Percentiles rank a stretch among this genome's conserved stretches.
phyloP scores from a whole-genome alignment of 1,140 invertebrate genomes.

The Lasaia peninsularis region DNA sequence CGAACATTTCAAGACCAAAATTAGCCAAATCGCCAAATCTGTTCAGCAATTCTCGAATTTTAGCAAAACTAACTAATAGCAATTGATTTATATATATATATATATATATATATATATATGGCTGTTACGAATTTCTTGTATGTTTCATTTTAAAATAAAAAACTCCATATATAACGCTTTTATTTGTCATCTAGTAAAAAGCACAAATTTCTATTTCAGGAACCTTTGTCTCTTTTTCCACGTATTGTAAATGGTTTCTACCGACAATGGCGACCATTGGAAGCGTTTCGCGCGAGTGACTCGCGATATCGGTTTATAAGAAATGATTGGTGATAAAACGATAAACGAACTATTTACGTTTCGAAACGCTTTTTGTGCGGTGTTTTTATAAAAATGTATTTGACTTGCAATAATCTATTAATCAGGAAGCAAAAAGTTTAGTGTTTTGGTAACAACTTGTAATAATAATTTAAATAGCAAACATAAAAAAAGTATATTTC shows the following conservation, averaged over 20 bases:
- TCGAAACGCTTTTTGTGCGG: background rate
- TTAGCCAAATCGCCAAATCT: no score
- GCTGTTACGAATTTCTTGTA: no score
- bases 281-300: background rate
- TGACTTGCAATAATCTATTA: constrained; percentile 2
- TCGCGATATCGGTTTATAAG: constrained; percentile 1
- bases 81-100: no score
- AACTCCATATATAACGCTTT: background rate
- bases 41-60: no score
- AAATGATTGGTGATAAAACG: background rate
- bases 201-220: background rate
- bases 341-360: background rate
- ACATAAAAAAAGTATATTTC: no score
- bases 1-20: no score
- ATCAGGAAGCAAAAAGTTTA: background rate
- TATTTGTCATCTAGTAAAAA: background rate
- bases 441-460: no score
- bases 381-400: background rate
- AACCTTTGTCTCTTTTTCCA: background rate
- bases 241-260: background rate
- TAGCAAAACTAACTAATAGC: no score
- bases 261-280: background rate
- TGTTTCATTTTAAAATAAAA: no score
- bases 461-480: no score
- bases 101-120: no score